Base-by-base conservation (phyloP, 2,888 invertebrate genomes). In the Belgica antarctica region DNA sequence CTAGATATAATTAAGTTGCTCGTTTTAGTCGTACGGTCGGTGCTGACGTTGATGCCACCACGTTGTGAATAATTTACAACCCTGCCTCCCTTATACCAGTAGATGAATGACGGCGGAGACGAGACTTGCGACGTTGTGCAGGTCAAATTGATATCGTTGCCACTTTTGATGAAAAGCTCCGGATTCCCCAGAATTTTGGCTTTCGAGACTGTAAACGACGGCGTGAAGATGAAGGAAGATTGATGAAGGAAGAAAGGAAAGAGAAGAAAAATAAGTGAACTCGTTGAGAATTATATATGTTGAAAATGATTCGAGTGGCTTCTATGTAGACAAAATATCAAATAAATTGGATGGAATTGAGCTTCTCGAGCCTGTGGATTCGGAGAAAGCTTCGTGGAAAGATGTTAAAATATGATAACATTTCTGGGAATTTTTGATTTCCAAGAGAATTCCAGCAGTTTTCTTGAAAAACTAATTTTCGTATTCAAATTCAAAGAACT, bases 41-140 rank as follows among this genome's bases (percentile, higher is more conserved):
- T 90, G 79, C 89, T 89, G 73, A 92, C 84, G 77, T 88, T 89
- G 77, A 91, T 89, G 62, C 91, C 90, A 62, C 89, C 90, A 71
- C 90, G 83, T 71, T 84, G 88, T 2, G 89, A 89, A 81, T 90
- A 90, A 81, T 90, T 90, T 72, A 90, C 89, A 72, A 89, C 86
- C 72, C 87, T 83, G 3, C 84, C 82, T 10, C 89, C 90, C 73
- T 89, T 89, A 79, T 89, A 89, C 90, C 90, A 90, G 75, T 88
- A 85, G 75, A 90, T 88, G 73, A 88, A 89, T 71, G 84, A 83
- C 57, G 85, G 84, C 3, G 81, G 81, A 69, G 80, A 78, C 70
- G 81, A 80, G 74, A 85, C 81, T 57, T 81, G 78, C 74, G 82
- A 81, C 71, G 82, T 81, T 71, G 78, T 78, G 75, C 82, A 83